A percentile compares a stretch with the other conserved stretches of the same genome.
These are phyloP conservation scores for Neotoxoptera formosana DNA, from an alignment of 1,140 invertebrate species.

Conservation along the genomic window DNA sequence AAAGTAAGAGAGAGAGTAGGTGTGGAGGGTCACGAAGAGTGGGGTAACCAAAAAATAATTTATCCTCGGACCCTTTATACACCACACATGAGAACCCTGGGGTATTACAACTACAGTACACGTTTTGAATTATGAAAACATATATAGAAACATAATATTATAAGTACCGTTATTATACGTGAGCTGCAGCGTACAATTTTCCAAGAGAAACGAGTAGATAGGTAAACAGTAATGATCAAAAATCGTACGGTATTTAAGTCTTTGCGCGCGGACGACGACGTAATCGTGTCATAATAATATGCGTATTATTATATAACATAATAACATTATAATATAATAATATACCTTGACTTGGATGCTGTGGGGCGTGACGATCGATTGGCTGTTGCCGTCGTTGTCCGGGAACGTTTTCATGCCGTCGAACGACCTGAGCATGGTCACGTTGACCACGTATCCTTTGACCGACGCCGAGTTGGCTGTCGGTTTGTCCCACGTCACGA, in stretches of 20 bases:
- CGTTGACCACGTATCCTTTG: slow-evolving; percentile 74
- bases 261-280: background rate
- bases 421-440: slow-evolving; percentile 74
- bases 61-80: slow-evolving; percentile 30
- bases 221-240: slow-evolving; percentile 14
- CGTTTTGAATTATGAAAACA: slow-evolving; percentile 47
- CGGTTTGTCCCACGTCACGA: slow-evolving; percentile 75
- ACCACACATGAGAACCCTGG: background rate
- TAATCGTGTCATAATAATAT: background rate
- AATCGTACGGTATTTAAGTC: background rate
- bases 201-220: background rate
- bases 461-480: slow-evolving; percentile 71
- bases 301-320: background rate
- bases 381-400: slow-evolving; percentile 44
- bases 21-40: background rate
- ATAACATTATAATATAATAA: background rate
- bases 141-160: background rate
- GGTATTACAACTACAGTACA: slow-evolving; percentile 31
- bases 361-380: slow-evolving; percentile 61
- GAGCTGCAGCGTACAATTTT: background rate
- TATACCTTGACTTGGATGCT: slow-evolving; percentile 62
- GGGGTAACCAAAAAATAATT: slow-evolving; percentile 46
- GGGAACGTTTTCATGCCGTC: slow-evolving; percentile 64
- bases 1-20: background rate
- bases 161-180: background rate